These are phyloP conservation scores for Alviniconcha marisindica DNA, from an alignment of 1,140 invertebrate species.

Conservation along the genomic window DNA sequence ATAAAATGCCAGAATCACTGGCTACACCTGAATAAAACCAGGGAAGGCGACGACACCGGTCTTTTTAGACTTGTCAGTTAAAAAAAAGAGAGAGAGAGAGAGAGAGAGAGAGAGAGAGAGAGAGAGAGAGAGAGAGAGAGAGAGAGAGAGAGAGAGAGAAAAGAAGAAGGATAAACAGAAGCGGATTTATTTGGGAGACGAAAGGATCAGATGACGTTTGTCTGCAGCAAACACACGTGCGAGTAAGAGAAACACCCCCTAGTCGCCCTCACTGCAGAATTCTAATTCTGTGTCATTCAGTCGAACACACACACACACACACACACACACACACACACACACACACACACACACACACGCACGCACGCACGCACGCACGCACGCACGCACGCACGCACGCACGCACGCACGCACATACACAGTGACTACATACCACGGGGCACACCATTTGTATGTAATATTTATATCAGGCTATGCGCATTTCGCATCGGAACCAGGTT, in stretches of 20 bases:
- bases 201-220: neutral
- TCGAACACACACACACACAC: no score
- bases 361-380: neutral
- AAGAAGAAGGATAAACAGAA: neutral
- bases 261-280: neutral
- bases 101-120: neutral
- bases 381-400: neutral
- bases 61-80: no score
- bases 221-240: neutral
- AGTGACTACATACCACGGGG: neutral
- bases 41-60: no score
- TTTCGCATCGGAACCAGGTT: neutral
- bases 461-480: neutral
- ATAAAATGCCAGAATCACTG: no score
- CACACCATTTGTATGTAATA: neutral
- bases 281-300: neutral
- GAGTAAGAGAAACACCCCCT: neutral
- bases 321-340: slow-evolving; percentile 7
- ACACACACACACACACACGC: neutral
- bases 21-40: no score
- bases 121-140: neutral
- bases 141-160: neutral
- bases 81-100: no score
- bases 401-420: slow-evolving; percentile 13
- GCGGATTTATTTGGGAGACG: neutral